These are phyloP conservation scores for Eubasilissa regina DNA, from an alignment of 1,140 invertebrate genomes.

Conservation along the genomic window DNA sequence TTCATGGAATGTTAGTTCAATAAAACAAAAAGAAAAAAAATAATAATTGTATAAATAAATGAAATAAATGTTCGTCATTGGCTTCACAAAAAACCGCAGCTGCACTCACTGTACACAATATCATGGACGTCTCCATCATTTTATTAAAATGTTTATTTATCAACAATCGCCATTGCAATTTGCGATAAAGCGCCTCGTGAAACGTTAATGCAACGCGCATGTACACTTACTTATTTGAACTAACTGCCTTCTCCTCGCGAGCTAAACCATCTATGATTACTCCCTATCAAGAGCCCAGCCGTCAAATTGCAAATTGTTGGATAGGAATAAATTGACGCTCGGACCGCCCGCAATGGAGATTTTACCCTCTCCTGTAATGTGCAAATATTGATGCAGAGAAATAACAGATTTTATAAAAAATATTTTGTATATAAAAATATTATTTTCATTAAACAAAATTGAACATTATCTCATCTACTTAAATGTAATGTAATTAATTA, in stretches of 20 bases:
- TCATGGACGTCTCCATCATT: constrained; percentile 25
- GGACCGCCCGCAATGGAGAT: constrained; percentile 47
- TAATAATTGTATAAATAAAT: too few relatives aligned
- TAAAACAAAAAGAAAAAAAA: too few relatives aligned
- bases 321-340: constrained; percentile 50
- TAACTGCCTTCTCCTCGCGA: constrained; percentile 13
- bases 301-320: constrained; percentile 59
- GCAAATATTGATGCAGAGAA: too few relatives aligned
- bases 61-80: too few relatives aligned
- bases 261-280: constrained; percentile 46
- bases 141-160: constrained; percentile 38
- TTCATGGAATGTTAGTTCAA: too few relatives aligned
- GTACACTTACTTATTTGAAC: constrained; percentile 4
- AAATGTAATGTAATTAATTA: too few relatives aligned
- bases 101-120: neutral
- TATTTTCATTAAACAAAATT: too few relatives aligned
- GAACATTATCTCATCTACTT: too few relatives aligned
- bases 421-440: too few relatives aligned
- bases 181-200: constrained; percentile 31
- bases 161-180: constrained; percentile 27
- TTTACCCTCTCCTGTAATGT: constrained; percentile 9
- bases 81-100: too few relatives aligned
- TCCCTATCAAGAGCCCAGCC: constrained; percentile 5
- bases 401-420: too few relatives aligned
- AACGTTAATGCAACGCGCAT: constrained; percentile 33